phyloP scores from a whole-genome alignment of 2,113 vertebrate species.

The Mugil cephalus region DNA sequence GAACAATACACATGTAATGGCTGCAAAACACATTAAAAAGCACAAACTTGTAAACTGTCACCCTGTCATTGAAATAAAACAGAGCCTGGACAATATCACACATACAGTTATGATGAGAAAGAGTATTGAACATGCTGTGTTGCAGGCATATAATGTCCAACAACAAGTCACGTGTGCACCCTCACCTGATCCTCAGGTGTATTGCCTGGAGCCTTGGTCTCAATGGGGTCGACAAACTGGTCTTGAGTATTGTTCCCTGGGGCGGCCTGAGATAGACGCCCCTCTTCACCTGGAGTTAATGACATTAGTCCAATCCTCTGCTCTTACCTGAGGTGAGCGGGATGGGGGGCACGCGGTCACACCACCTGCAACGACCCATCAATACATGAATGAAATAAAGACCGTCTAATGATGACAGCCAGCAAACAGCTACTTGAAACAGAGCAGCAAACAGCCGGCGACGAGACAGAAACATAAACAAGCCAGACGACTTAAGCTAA shows the following conservation, averaged over 20 bases:
- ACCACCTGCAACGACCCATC: constrained; percentile 29
- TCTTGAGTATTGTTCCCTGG: constrained; percentile 42
- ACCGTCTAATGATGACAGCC: no score
- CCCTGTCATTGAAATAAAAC: no score
- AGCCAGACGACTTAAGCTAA: background rate
- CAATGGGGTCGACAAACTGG: constrained; percentile 20
- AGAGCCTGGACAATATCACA: no score
- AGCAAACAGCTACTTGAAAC: no score
- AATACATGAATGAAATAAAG: background rate
- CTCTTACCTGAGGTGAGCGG: constrained; percentile 20
- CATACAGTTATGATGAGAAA: no score
- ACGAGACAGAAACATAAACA: background rate
- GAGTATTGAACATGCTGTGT: no score
- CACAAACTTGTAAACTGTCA: no score
- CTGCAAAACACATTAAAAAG: no score
- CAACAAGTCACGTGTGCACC: background rate
- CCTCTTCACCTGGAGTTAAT: constrained; percentile 45
- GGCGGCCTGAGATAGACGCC: constrained; percentile 59
- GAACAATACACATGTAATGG: no score
- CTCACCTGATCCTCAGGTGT: constrained; percentile 60
- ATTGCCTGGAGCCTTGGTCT: constrained; percentile 19
- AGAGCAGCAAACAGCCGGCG: background rate
- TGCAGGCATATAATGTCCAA: no score
- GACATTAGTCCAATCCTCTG: constrained; percentile 69
- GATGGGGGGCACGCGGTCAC: background rate